Evolutionary conservation across 1,140 invertebrate genomes (phyloP).

Genomic region (Protaetia brevitarsis): DNA sequence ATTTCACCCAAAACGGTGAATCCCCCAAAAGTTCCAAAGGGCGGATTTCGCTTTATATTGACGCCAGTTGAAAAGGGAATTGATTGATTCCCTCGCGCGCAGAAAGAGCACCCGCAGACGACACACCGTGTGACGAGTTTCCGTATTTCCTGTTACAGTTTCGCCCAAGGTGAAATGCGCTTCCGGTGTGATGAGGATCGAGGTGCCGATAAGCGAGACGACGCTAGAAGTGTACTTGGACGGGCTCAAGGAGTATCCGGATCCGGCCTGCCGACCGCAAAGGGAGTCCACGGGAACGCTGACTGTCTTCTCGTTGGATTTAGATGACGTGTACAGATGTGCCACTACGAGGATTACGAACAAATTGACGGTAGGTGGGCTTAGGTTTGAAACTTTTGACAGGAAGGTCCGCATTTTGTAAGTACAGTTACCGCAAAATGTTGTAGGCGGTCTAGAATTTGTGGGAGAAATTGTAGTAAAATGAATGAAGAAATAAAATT

Average conservation of each 20-base stretch:
- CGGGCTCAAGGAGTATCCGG: constrained; percentile 66
- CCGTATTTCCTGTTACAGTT: constrained; percentile 60
- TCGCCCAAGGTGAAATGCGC: constrained; percentile 66
- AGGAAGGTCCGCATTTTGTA: no score
- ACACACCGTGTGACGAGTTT: constrained; percentile 32
- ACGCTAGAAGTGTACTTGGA: constrained; percentile 65
- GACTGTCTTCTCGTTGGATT: constrained; percentile 59
- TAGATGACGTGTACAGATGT: constrained; percentile 63
- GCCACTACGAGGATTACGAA: constrained; percentile 65
- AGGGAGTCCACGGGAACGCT: constrained; percentile 42
- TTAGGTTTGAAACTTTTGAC: no score
- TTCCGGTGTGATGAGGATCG: constrained; percentile 64
- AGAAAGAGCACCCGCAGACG: no score
- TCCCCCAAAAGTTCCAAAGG: no score
- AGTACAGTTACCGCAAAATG: no score
- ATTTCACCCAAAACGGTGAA: no score
- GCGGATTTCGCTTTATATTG: no score
- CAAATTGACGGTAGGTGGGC: constrained; percentile 63
- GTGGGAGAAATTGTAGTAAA: no score
- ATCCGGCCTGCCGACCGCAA: constrained; percentile 57
- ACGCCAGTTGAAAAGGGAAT: no score
- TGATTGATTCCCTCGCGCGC: no score
- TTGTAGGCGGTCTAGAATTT: no score
- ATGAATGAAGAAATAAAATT: no score
- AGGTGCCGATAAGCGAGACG: constrained; percentile 59